Base-by-base conservation (phyloP, 2,888 invertebrate genomes). In the Pteria penguin region DNA sequence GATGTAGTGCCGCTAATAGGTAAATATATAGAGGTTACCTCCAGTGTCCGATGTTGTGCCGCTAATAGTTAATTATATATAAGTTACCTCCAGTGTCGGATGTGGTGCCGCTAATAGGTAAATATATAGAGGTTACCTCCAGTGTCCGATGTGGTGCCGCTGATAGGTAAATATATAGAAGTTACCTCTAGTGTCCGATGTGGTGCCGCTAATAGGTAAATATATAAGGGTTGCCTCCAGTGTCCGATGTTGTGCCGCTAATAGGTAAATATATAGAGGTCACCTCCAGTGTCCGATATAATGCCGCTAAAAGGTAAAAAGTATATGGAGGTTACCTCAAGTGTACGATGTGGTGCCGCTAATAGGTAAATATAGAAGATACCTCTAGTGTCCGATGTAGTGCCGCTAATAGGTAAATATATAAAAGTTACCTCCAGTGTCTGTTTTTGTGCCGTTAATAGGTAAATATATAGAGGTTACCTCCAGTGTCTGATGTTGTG, bases 71-170 rank as follows among this genome's bases (percentile, higher is more conserved):
- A n/a, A n/a, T n/a, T n/a, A n/a, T n/a, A n/a, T n/a, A n/a, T n/a
- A 93, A 92, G 73, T 93, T 94, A 91, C 94, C 94, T 3, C 94
- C 94, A 0, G 93, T 93, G 1, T 93, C 93, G 1, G 93, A 94
- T 84, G 93, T 93, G 31, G 92, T 94, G 24, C 94, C 94, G 2
- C 88, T 94, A 14, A 93, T 94, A 79, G 93, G 93, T 93, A 80
- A 86, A 82, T 70, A 11, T 54, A n/a, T n/a, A 94, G 82, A 93
- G 92, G 73, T 93, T 94, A 91, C 94, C 94, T 3, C 94, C 94
- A 0, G 93, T 93, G 1, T 93, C 93, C 1, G 93, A 94, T 84
- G 93, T 93, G 31, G 92, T 94, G 24, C 94, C 94, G 2, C 88
- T 94, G 11, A 93, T 94, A 79, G 93, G 93, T 93, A 80, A 86